Conservation (phyloP, 1,140 invertebrate genomes). For the Drosophila ogumai region DNA sequence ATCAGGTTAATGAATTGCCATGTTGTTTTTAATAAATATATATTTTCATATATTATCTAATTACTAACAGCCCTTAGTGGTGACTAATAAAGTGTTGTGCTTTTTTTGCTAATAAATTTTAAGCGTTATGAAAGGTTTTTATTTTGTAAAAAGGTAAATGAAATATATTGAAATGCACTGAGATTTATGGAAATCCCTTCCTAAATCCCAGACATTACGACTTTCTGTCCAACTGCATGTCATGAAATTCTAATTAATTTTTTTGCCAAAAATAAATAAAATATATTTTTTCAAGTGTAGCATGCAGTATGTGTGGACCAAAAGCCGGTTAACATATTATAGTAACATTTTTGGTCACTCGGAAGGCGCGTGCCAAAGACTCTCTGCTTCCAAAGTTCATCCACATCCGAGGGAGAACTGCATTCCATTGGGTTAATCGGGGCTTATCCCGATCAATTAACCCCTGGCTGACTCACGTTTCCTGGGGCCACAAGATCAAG, state of each 20-base stretch:
- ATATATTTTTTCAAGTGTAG: background rate
- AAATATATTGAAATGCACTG: background rate
- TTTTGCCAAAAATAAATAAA: background rate
- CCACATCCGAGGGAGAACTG: conserved; percentile 24
- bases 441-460: conserved; percentile 45
- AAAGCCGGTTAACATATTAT: conserved; percentile 69
- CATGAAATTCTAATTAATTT: background rate
- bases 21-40: background rate
- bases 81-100: background rate
- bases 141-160: background rate
- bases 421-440: conserved; percentile 33
- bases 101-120: background rate
- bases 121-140: background rate
- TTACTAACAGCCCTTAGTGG: background rate
- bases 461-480: conserved; percentile 46
- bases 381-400: conserved; percentile 25
- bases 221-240: background rate
- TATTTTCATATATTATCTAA: background rate
- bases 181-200: background rate
- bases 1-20: no score
- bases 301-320: conserved; percentile 2
- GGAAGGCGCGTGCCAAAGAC: conserved; percentile 67
- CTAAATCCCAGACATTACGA: no score
- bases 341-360: conserved; percentile 37
- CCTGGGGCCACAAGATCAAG: conserved; percentile 50